Base-by-base conservation (phyloP, 2,888 invertebrate genomes). In the Platycnemis pennipes region DNA sequence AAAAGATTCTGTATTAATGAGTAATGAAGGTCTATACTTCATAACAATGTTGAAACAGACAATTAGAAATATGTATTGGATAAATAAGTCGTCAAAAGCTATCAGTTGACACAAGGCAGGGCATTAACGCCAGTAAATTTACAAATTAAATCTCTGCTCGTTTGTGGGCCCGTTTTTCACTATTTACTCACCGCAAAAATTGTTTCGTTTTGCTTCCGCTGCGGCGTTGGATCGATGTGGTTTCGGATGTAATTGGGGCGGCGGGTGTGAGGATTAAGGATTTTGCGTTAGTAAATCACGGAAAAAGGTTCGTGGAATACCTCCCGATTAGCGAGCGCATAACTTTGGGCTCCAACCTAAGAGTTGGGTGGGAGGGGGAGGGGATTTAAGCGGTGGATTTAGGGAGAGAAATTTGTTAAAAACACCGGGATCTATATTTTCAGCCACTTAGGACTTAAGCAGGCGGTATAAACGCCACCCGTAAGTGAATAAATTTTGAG, bases 401-500 rank as follows among this genome's bases (percentile, higher is more conserved):
- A n/a, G n/a, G n/a, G 26, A 3, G 26, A n/a, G 4, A 26, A 69
- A 13, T 91, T 89, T 89, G 63, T 63, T 77, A 77, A 77, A 37
- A 77, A 37, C 26, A 13, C 31, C 13, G 31, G 8, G 69, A 31
- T 26, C 26, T 13, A 42, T 63, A 63, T 91, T 91, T 91, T 63
- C 31, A 13, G 4, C 77, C 31, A 37, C 37, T 37, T 26, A 77
- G 77, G 11, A 77, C 37, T 44, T n/a, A 87, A 63, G 44, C 16
- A 7, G 42, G 44, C 22, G 89, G 44, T 22, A 7, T 87, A 16
- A 44, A 37, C 42, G 89, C 37, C 42, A 37, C 26, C 89, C 63
- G 63, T 37, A 42, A 89, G 46, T 89, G 46, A 89, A 89, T 89
- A 56, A 89, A 42, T 56, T 53, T 49, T 53, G 22, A 37, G 56